Evolutionary conservation across 2,888 invertebrate species (phyloP).

Genomic region (Drosophila crucigera): DNA sequence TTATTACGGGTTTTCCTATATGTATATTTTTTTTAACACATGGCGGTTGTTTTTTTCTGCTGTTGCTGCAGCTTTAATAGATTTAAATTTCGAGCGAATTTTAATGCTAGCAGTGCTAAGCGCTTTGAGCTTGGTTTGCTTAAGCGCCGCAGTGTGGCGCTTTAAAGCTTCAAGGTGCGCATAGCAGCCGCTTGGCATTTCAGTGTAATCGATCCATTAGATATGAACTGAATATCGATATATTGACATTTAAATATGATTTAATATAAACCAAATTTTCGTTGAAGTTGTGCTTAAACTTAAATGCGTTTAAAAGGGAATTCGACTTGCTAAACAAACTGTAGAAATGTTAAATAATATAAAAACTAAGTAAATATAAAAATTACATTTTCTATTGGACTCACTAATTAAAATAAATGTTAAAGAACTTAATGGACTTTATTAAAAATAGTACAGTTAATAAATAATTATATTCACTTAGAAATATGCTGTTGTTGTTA

Average conservation of each 20-base stretch:
- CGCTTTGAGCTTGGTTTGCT: not conserved
- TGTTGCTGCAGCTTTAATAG: not conserved
- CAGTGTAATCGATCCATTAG: not conserved
- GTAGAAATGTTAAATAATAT: not conserved
- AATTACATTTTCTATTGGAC: not conserved
- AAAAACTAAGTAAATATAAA: not conserved
- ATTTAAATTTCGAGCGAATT: not conserved
- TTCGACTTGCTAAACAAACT: not conserved
- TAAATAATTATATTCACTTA: slow-evolving; percentile 23
- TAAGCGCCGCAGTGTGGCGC: not conserved
- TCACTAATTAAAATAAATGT: not conserved
- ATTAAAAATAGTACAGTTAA: slow-evolving; percentile 22
- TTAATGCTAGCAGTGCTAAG: not conserved
- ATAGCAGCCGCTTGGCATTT: not conserved
- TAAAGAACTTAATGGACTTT: slow-evolving; percentile 20
- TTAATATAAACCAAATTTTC: not conserved
- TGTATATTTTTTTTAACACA: not conserved
- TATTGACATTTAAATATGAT: not conserved
- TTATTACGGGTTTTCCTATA: not conserved
- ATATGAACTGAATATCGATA: not conserved
- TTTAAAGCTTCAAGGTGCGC: not conserved
- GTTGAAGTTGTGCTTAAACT: not conserved
- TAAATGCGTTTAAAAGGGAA: not conserved
- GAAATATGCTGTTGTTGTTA: slow-evolving; percentile 3
- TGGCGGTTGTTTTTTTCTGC: not conserved